These are phyloP conservation scores for Ascaphus truei DNA, from an alignment of 2,113 vertebrate species.

Conservation along the genomic window DNA sequence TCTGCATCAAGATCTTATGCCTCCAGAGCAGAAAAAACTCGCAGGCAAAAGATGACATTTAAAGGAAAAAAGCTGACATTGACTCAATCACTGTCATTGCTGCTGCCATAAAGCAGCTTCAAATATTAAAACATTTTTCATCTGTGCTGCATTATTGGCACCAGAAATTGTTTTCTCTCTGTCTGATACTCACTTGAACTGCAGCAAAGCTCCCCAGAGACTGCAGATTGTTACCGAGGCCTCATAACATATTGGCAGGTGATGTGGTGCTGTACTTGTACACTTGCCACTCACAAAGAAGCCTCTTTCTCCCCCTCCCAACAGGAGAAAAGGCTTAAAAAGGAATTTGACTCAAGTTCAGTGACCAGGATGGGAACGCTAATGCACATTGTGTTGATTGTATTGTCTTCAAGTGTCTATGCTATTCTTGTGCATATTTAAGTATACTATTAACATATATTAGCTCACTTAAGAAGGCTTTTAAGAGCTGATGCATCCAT, in stretches of 20 bases:
- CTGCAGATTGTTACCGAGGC: conserved; percentile 92
- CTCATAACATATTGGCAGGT: conserved; percentile 98
- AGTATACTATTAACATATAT: conserved; percentile 20
- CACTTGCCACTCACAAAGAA: conserved; percentile 89
- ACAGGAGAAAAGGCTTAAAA: conserved; percentile 56
- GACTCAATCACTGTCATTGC: conserved; percentile 99
- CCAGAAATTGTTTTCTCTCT: conserved; percentile 99
- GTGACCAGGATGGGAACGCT: conserved; percentile 35
- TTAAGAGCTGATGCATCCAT: neutral
- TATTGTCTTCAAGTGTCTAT: conserved; percentile 16
- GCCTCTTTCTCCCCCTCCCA: conserved; percentile 51
- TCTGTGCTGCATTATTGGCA: conserved; percentile 99
- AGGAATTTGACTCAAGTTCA: conserved; percentile 57
- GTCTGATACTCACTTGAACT: conserved; percentile 95
- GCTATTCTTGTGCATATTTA: conserved; percentile 23
- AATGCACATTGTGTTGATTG: conserved; percentile 25
- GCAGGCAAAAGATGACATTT: conserved; percentile 97
- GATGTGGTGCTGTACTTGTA: conserved; percentile 87
- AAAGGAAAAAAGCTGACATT: conserved; percentile 98
- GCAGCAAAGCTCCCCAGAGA: conserved; percentile 89
- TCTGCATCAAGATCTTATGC: conserved; percentile 64
- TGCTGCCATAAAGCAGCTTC: conserved; percentile 98
- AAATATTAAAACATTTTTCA: conserved; percentile 99
- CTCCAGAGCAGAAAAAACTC: conserved; percentile 74
- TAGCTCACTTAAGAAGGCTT: conserved; percentile 23